Conservation (phyloP, 2,888 invertebrate species). For the Argynnis bischoffii region DNA sequence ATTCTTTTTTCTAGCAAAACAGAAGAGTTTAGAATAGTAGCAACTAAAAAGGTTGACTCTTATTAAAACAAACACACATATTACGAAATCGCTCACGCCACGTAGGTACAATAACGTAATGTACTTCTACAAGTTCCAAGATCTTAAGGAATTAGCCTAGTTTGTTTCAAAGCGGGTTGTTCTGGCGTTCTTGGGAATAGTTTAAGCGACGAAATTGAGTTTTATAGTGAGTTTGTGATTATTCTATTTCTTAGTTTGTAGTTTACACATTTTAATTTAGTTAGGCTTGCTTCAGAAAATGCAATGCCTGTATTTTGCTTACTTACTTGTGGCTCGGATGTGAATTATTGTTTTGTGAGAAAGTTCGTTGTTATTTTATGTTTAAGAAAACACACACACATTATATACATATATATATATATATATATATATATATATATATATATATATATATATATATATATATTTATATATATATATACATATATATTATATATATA, state of each 20-base stretch:
- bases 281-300: neutral
- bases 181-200: constrained; percentile 17
- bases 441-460: too few relatives aligned
- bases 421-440: too few relatives aligned
- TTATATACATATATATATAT: too few relatives aligned
- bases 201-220: constrained; percentile 28
- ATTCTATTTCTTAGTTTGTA: constrained; percentile 20
- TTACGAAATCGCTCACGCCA: constrained; percentile 6
- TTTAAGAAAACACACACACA: too few relatives aligned
- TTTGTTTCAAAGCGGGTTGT: constrained; percentile 8
- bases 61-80: neutral
- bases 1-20: too few relatives aligned
- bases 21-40: too few relatives aligned
- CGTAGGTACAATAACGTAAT: constrained; percentile 15
- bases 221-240: constrained; percentile 24
- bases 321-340: too few relatives aligned
- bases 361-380: neutral
- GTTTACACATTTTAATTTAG: constrained; percentile 9
- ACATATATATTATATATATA: too few relatives aligned
- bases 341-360: too few relatives aligned
- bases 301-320: too few relatives aligned
- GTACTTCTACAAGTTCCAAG: constrained; percentile 15
- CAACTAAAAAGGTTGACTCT: neutral
- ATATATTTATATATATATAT: too few relatives aligned
- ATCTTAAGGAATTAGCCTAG: constrained; percentile 22